Conservation (phyloP, 1,140 invertebrate species). For the Zelostemma sp. region DNA sequence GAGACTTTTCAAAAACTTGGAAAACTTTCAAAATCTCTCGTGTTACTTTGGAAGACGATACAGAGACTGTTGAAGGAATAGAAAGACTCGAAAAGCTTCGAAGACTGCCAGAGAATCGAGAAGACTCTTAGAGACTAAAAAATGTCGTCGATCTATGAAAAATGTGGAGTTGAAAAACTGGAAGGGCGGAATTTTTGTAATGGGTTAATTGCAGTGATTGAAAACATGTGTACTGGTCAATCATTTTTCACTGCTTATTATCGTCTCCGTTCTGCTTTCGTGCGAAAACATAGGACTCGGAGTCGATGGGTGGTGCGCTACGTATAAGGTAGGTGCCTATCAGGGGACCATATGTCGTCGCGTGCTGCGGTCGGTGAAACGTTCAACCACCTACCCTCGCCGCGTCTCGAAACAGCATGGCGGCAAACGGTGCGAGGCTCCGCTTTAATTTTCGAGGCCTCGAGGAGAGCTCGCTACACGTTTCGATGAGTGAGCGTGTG, state of each 20-base stretch:
- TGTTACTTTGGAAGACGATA: too few species aligned
- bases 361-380: constrained; percentile 42
- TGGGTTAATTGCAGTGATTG: too few species aligned
- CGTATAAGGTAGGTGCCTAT: constrained; percentile 20
- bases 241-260: background rate
- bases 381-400: constrained; percentile 38
- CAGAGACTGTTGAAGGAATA: too few species aligned
- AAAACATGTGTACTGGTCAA: too few species aligned
- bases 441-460: constrained; percentile 39
- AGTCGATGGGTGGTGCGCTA: constrained; percentile 37
- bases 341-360: constrained; percentile 42
- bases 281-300: background rate
- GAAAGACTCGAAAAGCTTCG: too few species aligned
- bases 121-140: too few species aligned
- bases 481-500: constrained; percentile 15
- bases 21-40: too few species aligned
- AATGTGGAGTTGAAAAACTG: too few species aligned
- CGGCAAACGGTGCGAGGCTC: constrained; percentile 29
- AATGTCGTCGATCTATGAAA: too few species aligned
- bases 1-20: too few species aligned
- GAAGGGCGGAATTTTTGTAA: too few species aligned
- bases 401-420: constrained; percentile 3
- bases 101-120: too few species aligned
- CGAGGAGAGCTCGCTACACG: constrained; percentile 22
- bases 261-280: background rate